A percentile compares a stretch with the other conserved stretches of the same genome.
Evolutionary conservation across 1,140 invertebrate species (phyloP).

Genomic region (Anastrepha obliqua): DNA sequence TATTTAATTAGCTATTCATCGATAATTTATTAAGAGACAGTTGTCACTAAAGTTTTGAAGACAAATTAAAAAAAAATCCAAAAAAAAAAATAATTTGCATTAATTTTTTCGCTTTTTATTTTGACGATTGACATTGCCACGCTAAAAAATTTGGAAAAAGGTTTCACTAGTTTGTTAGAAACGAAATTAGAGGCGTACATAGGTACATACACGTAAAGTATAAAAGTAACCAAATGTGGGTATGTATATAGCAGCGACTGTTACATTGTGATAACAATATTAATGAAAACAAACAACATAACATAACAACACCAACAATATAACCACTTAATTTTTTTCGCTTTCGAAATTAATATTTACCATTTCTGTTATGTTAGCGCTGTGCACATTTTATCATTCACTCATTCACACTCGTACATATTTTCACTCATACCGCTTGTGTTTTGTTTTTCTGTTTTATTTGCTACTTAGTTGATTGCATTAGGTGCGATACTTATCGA

Average conservation of each 20-base stretch:
- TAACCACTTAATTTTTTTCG: neutral
- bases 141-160: neutral
- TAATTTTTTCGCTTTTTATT: neutral
- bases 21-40: neutral
- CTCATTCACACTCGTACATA: neutral
- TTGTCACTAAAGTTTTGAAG: neutral
- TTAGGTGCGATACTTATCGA: neutral
- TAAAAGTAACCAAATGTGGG: neutral
- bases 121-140: neutral
- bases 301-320: no score
- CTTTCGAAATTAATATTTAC: neutral
- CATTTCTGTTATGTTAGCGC: no score
- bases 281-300: no score
- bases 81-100: neutral
- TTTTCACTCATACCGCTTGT: neutral
- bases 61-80: neutral
- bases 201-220: neutral
- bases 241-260: neutral
- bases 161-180: slow-evolving; percentile 7
- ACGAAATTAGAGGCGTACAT: neutral
- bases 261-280: neutral
- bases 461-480: neutral
- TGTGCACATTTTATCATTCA: no score
- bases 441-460: neutral
- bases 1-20: neutral